Evolutionary conservation across 2,888 invertebrate genomes (phyloP).

Genomic region (Camptogramma bilineatum): DNA sequence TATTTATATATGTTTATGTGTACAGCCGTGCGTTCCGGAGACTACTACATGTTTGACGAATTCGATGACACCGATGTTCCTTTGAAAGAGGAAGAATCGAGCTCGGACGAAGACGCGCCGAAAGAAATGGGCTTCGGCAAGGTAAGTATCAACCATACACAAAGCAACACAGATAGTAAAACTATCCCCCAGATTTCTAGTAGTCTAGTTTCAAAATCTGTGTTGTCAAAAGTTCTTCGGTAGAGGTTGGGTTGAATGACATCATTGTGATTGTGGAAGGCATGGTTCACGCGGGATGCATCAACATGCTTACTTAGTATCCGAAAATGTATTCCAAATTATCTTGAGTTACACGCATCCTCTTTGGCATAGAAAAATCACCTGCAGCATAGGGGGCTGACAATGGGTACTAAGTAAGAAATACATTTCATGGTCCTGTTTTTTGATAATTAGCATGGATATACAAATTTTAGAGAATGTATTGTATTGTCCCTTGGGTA

Average conservation of each 20-base stretch:
- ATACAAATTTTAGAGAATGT: slow-evolving; percentile 25
- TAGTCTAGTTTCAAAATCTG: slow-evolving; percentile 32
- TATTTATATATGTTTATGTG: slow-evolving; percentile 40
- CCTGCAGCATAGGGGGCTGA: slow-evolving; percentile 24
- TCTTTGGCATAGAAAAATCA: slow-evolving; percentile 40
- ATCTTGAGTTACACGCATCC: slow-evolving; percentile 12
- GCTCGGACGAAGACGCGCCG: slow-evolving; percentile 83
- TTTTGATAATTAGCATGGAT: slow-evolving; percentile 43
- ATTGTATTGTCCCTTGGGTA: slow-evolving; percentile 46
- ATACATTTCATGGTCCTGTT: slow-evolving; percentile 25
- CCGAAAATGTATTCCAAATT: slow-evolving; percentile 42
- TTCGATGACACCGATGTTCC: slow-evolving; percentile 93
- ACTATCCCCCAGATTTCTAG: slow-evolving; percentile 13
- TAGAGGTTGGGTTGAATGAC: slow-evolving; percentile 40
- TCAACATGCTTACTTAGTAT: slow-evolving; percentile 45
- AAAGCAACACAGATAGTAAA: slow-evolving; percentile 32
- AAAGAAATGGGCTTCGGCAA: slow-evolving; percentile 84
- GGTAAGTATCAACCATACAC: slow-evolving; percentile 62
- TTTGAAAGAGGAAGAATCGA: slow-evolving; percentile 85
- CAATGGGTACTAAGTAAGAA: slow-evolving; percentile 44
- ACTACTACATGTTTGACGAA: slow-evolving; percentile 99
- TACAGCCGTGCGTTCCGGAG: slow-evolving; percentile 98
- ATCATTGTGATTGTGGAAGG: slow-evolving; percentile 44
- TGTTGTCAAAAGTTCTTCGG: slow-evolving; percentile 40
- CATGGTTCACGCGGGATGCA: slow-evolving; percentile 43